Evolutionary conservation across 2,888 invertebrate genomes (phyloP).

Genomic region (Stomorhina lunata): DNA sequence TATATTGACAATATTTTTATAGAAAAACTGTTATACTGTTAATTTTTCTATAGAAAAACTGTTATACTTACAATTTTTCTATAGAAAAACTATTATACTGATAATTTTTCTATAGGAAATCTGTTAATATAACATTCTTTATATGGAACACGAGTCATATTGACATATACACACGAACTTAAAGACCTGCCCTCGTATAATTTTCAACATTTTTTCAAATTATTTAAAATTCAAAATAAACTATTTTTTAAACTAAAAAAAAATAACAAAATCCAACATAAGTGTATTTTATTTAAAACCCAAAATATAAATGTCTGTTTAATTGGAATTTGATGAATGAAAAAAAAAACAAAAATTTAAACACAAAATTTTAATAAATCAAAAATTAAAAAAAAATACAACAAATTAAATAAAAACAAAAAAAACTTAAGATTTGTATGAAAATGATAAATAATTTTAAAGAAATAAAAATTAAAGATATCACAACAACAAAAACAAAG

Average conservation of each 20-base stretch:
- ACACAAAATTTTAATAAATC: conserved; percentile 35
- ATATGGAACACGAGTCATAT: no score
- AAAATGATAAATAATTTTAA: conserved; percentile 6
- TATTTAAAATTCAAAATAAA: background rate
- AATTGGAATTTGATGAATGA: conserved; percentile 23
- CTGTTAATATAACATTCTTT: no score
- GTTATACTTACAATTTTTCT: no score
- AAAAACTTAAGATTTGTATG: conserved; percentile 46
- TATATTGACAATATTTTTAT: no score
- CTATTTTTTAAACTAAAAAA: background rate
- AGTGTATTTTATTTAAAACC: conserved; percentile 37
- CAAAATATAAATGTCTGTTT: conserved; percentile 24
- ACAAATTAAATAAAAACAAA: no score
- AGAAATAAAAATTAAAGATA: background rate
- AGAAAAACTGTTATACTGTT: no score
- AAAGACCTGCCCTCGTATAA: no score
- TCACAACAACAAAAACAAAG: background rate
- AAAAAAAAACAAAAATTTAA: background rate
- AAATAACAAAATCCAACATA: background rate
- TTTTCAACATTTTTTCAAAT: no score
- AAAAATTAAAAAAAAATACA: conserved; percentile 36
- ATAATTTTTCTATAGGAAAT: no score
- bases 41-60: no score
- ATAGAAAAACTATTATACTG: no score
- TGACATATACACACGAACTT: no score